These are phyloP conservation scores for Uloborus diversus DNA, from an alignment of 1,140 invertebrate species.

Conservation along the genomic window DNA sequence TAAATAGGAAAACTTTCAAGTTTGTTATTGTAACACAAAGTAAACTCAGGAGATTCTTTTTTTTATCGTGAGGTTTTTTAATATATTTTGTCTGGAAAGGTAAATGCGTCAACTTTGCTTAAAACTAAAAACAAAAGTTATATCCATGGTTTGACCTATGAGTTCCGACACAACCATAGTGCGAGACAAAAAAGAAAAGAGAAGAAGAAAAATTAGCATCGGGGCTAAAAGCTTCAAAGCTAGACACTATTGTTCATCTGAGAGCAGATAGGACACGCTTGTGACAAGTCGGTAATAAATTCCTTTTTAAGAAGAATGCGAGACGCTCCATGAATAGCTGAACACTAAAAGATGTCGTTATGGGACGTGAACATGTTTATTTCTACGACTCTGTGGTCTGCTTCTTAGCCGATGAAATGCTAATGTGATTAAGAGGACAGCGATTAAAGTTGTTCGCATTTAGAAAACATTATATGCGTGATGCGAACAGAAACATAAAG, in stretches of 20 bases:
- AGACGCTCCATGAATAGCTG: conserved; percentile 22
- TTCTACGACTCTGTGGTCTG: background rate
- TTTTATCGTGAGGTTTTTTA: too few species aligned
- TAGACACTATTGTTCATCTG: conserved; percentile 32
- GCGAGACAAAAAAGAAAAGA: background rate
- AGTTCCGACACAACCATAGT: conserved; percentile 26
- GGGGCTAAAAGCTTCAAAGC: background rate
- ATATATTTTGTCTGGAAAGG: too few species aligned
- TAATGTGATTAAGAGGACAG: conserved; percentile 6
- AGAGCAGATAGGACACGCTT: conserved; percentile 23
- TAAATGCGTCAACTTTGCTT: too few species aligned
- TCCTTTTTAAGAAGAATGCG: conserved; percentile 21
- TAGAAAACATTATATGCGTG: background rate
- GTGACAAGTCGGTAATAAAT: conserved; percentile 40
- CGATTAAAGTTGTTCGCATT: conserved; percentile 6
- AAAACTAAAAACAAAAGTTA: too few species aligned
- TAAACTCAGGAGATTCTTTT: too few species aligned
- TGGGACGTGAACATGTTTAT: conserved; percentile 33
- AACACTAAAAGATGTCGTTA: conserved; percentile 15
- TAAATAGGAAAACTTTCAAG: too few species aligned
- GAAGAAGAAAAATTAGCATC: conserved; percentile 22
- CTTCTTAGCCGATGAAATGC: conserved; percentile 1
- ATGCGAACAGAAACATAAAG: background rate
- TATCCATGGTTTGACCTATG: background rate
- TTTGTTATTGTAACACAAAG: too few species aligned